These are phyloP conservation scores for Dinomys branickii DNA, from an alignment of 2,113 vertebrate species.

Conservation along the genomic window DNA sequence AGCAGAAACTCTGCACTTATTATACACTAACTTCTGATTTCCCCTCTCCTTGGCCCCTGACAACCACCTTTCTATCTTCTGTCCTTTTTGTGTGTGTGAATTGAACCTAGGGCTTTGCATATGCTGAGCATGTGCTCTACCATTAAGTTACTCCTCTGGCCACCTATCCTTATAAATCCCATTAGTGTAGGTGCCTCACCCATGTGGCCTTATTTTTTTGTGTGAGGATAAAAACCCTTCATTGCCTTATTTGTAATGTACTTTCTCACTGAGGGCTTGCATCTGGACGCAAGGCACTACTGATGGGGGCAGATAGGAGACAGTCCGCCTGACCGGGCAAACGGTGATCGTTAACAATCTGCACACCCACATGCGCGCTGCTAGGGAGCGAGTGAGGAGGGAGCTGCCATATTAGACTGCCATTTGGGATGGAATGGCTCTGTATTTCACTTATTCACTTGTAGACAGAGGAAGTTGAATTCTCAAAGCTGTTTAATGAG, in stretches of 20 bases:
- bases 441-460: slow-evolving; percentile 50
- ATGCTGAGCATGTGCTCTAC: neutral
- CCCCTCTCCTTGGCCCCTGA: neutral
- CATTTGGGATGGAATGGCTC: neutral
- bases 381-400: neutral
- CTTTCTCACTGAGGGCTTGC: neutral
- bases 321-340: neutral
- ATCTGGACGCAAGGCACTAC: neutral
- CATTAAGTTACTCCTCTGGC: neutral
- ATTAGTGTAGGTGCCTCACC: neutral
- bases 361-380: neutral
- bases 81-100: neutral
- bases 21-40: neutral
- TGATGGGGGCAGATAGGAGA: neutral
- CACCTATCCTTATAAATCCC: neutral
- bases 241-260: neutral
- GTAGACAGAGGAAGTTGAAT: slow-evolving; percentile 77
- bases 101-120: neutral
- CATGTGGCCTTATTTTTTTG: slow-evolving; percentile 5
- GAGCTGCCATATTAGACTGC: slow-evolving; percentile 54
- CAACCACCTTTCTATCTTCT: neutral
- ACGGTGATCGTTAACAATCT: neutral
- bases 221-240: neutral
- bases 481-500: slow-evolving; percentile 78
- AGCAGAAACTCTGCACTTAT: neutral